Base-by-base conservation (phyloP, 2,888 invertebrate species). In the Dynastes grantii region DNA sequence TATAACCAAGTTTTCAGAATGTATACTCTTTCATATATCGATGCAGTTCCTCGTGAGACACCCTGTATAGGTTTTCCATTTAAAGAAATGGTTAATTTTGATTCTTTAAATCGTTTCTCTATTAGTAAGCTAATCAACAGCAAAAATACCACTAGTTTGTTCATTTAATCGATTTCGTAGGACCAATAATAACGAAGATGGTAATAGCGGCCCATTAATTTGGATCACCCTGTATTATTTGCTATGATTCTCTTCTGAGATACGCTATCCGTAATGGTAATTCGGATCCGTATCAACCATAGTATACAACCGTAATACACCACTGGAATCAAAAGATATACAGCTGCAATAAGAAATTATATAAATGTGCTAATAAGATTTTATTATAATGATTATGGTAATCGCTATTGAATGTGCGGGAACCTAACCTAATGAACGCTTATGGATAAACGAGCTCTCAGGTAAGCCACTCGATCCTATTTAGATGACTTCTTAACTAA, bases 301-400 rank as follows among this genome's bases (percentile, higher is more conserved):
- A 51, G 9, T 68, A 29, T 55, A 22, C 22, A 22, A 55, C 13
- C 9, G 16, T 22, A 32, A 16, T 16, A 22, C 16, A 55, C 22
- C 22, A 45, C 11, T 22, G 55, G 55, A 8, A 22, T 22, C 55
- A 22, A 55, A 55, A 55, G 68, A 51, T 49, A 68, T 68, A 68
- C 29, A 63, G n/a, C 63, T 63, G 77, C 45, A 77, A 77, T 77
- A 68, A 68, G 68, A 37, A 64, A 81, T 79, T 77, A 80, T 78
- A 79, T 80, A 78, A 81, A 80, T 77, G 79, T 71, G 55, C 64
- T 67, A 79, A 81, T 81, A 79, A 81, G 78, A 78, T 79, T 81
- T 81, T 80, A 81, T 79, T 78, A 75, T 78, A 81, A 81, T 70
- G 81, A 77, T 80, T 80, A 80, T 80, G 78, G 78, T 78, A 40